Evolutionary conservation across 2,888 invertebrate species (phyloP), one percentile per base, ranked within the genome.

Genomic region (Drosophila ochracea): DNA sequence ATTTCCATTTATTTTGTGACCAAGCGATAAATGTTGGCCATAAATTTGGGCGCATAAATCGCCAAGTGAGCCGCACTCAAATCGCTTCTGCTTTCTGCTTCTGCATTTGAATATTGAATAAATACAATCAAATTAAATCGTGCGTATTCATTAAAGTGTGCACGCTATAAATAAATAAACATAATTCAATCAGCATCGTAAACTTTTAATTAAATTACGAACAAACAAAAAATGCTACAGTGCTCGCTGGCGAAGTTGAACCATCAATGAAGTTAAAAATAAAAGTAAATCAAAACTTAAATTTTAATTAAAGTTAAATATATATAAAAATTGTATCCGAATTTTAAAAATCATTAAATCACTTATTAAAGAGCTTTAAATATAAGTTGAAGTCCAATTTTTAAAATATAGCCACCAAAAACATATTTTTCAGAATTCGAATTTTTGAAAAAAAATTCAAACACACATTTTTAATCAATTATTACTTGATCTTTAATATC

Each of bases 1-100:
- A 77, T 90, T 82, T 75, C 85, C 63, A 87, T 84, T 84, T 90
- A 80, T 78, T 58, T 21, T 30, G 72, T 79, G 68, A 62, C 62
- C 31, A 61, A 69, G 64, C 89, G 85, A 85, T 85, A 90, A 84
- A 85, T 82, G 73, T 88, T 85, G 75, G 68, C 68, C 80, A 85
- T 90, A 85, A 85, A 85, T 85, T 90, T 82, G 30, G 69, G 65
- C 72, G 43, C 58, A 68, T 67, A 79, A 88, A 84, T 84, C 76
- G 84, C 35, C 52, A 76, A 73, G 50, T 68, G 75, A 73, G 59
- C 67, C 65, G 68, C 49, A 66, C 53, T 49, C 31, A 62, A 80
- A 57, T 50, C 70, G 37, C 61, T 63, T 57, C 37, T 53, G 47
- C 2, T 9, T 65, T 47, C 41, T 49, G 21, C 47, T 7, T 21